Evolutionary conservation across 1,140 invertebrate species (phyloP).

Genomic region (Chrysomallon squamiferum): DNA sequence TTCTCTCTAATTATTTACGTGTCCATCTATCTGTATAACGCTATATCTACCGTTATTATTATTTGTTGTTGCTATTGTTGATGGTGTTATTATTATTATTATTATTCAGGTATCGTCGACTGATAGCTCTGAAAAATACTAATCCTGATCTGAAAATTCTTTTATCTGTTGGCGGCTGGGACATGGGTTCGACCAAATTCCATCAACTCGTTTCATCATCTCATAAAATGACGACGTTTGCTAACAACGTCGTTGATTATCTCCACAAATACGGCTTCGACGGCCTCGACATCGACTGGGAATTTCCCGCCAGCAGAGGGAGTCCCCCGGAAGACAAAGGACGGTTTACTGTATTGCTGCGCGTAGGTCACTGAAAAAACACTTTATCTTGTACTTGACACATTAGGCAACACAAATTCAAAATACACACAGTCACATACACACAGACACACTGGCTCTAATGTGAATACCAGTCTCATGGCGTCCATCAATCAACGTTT

Average conservation of each 20-base stretch:
- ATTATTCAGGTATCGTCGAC: slow-evolving; percentile 74
- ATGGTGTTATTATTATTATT: neutral
- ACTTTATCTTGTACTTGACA: no score
- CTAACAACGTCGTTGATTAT: slow-evolving; percentile 25
- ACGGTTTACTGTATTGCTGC: slow-evolving; percentile 86
- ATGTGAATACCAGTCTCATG: no score
- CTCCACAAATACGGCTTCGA: slow-evolving; percentile 81
- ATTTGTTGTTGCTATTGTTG: no score
- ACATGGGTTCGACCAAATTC: slow-evolving; percentile 75
- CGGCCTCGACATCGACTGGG: slow-evolving; percentile 94
- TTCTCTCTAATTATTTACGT: no score
- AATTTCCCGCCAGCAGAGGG: slow-evolving; percentile 88
- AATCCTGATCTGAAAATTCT: slow-evolving; percentile 77
- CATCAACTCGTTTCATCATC: slow-evolving; percentile 82
- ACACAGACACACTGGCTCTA: no score
- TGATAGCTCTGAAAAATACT: slow-evolving; percentile 80
- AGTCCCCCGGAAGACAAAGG: slow-evolving; percentile 87
- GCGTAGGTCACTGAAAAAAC: no score
- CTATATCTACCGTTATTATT: no score
- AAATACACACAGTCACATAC: no score
- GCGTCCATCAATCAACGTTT: no score
- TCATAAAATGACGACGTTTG: slow-evolving; percentile 15
- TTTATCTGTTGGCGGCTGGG: slow-evolving; percentile 86
- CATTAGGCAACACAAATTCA: no score
- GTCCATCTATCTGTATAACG: no score